These are phyloP conservation scores for Zeus faber DNA, from an alignment of 2,113 vertebrate species.

Conservation along the genomic window DNA sequence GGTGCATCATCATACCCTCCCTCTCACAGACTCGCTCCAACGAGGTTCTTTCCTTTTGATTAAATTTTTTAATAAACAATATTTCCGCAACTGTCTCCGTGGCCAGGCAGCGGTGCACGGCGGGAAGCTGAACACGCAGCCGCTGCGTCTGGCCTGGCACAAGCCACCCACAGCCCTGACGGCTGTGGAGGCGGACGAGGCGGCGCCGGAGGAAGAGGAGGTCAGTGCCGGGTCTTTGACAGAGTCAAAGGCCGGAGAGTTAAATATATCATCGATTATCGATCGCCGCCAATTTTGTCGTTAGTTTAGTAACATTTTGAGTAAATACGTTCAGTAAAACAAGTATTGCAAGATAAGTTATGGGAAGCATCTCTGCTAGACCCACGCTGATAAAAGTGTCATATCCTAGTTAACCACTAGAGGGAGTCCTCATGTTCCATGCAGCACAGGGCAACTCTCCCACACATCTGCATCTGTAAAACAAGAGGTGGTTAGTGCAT, in stretches of 20 bases:
- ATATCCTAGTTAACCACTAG: constrained; percentile 35
- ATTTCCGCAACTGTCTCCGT: neutral
- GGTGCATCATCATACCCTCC: constrained; percentile 54
- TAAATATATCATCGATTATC: no score
- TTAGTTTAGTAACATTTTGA: no score
- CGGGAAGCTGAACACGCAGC: constrained; percentile 86
- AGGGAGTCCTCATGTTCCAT: no score
- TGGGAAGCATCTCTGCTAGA: no score
- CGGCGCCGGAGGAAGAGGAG: constrained; percentile 92
- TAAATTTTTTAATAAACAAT: constrained; percentile 1
- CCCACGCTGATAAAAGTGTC: constrained; percentile 11
- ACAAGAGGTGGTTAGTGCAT: no score
- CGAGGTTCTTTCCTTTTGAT: neutral
- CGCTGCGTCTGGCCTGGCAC: constrained; percentile 90
- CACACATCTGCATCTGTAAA: no score
- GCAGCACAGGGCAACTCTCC: no score
- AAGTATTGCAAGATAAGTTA: no score
- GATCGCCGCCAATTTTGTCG: no score
- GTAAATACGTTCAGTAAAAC: no score
- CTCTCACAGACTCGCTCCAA: neutral
- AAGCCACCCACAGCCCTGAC: constrained; percentile 80
- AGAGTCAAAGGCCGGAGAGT: no score
- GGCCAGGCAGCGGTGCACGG: constrained; percentile 88
- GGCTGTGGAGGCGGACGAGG: constrained; percentile 82
- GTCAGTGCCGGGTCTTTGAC: constrained; percentile 79